Conservation (phyloP, 2,113 vertebrate genomes). For the Hippolais icterina region DNA sequence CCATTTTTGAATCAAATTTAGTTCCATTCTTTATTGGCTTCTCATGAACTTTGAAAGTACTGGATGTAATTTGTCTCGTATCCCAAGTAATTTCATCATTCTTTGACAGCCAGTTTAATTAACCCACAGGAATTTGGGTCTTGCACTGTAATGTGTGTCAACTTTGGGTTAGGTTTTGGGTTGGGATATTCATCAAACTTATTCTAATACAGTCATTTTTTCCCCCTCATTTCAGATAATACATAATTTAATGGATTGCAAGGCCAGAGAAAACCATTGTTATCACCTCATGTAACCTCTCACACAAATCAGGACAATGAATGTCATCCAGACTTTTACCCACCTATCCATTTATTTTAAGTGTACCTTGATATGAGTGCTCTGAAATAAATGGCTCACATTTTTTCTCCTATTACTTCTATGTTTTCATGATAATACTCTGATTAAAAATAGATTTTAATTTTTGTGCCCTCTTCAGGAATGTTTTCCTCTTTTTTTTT, state of each 20-base stretch:
- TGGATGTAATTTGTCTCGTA: neutral
- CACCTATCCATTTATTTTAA: neutral
- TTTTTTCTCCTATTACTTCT: neutral
- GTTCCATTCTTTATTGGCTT: neutral
- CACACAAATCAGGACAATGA: neutral
- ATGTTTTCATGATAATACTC: neutral
- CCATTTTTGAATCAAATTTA: neutral
- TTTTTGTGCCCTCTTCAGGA: neutral
- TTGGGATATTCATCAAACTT: slow-evolving; percentile 15
- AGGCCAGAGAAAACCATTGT: neutral
- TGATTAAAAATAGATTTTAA: neutral
- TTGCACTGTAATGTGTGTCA: neutral
- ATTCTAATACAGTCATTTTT: neutral
- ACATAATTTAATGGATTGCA: neutral
- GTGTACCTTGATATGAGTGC: neutral
- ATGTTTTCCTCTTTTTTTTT: neutral
- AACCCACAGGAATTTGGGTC: neutral
- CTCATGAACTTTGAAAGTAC: neutral
- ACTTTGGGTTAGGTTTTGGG: neutral
- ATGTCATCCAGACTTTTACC: neutral
- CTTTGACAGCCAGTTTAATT: slow-evolving; percentile 33
- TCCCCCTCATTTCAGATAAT: slow-evolving; percentile 2
- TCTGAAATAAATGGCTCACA: neutral
- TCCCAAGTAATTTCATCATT: slow-evolving; percentile 13
- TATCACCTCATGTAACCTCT: neutral